Evolutionary conservation across 2,888 invertebrate species (phyloP).

Genomic region (Baronia brevicornis): DNA sequence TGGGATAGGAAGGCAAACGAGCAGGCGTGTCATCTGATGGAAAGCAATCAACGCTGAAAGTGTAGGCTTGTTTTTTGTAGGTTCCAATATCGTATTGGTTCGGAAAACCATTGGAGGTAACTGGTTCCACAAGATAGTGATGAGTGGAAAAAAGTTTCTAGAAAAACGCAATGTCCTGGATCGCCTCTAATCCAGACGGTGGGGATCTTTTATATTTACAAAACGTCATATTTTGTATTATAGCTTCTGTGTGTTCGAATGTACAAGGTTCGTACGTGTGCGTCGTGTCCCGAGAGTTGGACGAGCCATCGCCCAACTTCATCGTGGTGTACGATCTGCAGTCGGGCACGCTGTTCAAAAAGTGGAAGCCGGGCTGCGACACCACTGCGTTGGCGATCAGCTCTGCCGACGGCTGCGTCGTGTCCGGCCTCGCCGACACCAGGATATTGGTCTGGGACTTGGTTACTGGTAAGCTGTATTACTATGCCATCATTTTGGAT

Average conservation of each 20-base stretch:
- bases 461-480: constrained; percentile 81
- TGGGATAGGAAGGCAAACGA: no score
- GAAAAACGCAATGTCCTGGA: no score
- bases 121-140: no score
- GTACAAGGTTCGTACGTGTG: constrained; percentile 84
- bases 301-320: constrained; percentile 89
- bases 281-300: constrained; percentile 74
- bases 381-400: constrained; percentile 91
- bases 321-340: constrained; percentile 93
- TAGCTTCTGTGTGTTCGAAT: no score
- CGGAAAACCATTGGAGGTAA: no score
- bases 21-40: no score
- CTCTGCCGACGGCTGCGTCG: constrained; percentile 87
- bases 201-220: no score
- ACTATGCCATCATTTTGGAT: no score
- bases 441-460: constrained; percentile 91
- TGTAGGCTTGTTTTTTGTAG: background rate
- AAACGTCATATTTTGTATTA: no score
- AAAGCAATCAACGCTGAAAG: background rate
- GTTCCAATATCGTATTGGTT: no score
- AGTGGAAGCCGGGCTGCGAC: constrained; percentile 91
- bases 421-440: constrained; percentile 88
- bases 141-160: no score
- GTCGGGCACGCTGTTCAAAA: constrained; percentile 92
- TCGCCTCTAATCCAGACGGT: no score